phyloP scores from a whole-genome alignment of 1,140 invertebrate genomes.

The Lasioglossum baleicum region DNA sequence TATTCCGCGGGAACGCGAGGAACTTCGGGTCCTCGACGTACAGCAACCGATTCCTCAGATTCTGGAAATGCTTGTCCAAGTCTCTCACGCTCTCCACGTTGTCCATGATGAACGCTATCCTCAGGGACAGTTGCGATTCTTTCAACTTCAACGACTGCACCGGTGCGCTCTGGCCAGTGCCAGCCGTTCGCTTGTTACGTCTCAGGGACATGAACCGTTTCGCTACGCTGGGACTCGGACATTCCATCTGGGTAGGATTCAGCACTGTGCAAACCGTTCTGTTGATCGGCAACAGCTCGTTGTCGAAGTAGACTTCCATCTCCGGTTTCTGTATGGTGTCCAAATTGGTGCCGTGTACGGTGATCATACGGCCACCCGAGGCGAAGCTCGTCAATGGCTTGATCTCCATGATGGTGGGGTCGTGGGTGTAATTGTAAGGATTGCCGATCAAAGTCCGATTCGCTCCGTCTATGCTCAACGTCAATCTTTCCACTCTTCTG shows the following conservation, averaged over 20 bases:
- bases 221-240: slow-evolving; percentile 90
- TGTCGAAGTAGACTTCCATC: slow-evolving; percentile 90
- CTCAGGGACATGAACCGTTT: slow-evolving; percentile 68
- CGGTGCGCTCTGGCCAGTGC: slow-evolving; percentile 17
- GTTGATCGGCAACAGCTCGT: slow-evolving; percentile 87
- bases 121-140: slow-evolving; percentile 84
- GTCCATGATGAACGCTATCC: slow-evolving; percentile 97
- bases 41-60: slow-evolving; percentile 87
- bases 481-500: slow-evolving; percentile 83
- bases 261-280: slow-evolving; percentile 91
- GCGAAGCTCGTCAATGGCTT: slow-evolving; percentile 93
- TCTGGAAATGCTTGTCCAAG: slow-evolving; percentile 92
- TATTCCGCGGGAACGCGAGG: slow-evolving; percentile 89
- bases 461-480: slow-evolving; percentile 91
- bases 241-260: slow-evolving; percentile 95
- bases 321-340: slow-evolving; percentile 94
- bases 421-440: slow-evolving; percentile 93
- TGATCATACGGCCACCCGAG: slow-evolving; percentile 95
- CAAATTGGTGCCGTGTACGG: slow-evolving; percentile 94
- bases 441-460: slow-evolving; percentile 85
- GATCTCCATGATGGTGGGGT: slow-evolving; percentile 96
- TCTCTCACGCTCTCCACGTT: slow-evolving; percentile 93
- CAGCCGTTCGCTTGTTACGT: slow-evolving; percentile 48
- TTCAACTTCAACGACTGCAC: slow-evolving; percentile 68
- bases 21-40: slow-evolving; percentile 97